Base-by-base conservation (phyloP, 1,140 invertebrate genomes). In the Drosophila tsacasi region DNA sequence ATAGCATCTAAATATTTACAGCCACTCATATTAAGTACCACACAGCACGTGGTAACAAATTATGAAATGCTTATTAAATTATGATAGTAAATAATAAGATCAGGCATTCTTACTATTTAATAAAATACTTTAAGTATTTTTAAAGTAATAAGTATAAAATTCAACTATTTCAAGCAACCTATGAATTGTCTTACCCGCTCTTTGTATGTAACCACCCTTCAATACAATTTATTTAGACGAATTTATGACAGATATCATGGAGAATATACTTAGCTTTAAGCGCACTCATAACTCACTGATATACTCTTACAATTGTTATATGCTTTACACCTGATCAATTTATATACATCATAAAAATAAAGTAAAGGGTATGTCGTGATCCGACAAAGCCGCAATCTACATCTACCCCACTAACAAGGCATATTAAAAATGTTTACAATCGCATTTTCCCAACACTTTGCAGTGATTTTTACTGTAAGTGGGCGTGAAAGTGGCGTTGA, bases 401-500 rank as follows among this genome's bases (percentile, higher is more conserved):
- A 63, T 62, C 64, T 65, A 10, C 12, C 9, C 44, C 49, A 39
- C 39, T 57, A 71, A 71, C 71, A 74, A 73, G 54, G 68, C 71
- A 73, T 44, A 61, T 74, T 74, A 72, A 73, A 68, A 74, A 52
- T 74, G 71, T 74, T 74, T 74, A 74, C 71, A 74, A 61, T 73
- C 67, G 59, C 44, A 74, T 74, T 74, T 68, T 42, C 55, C 44
- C 39, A 74, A 61, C 71, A 73, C 55, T 74, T 37, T 37, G 67
- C 71, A 10, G 55, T 61, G 71, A 74, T 74, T 74, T 44, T 44
- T 17, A 54, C 54, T 60, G 71, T 25, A 71, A 71, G 64, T 55
- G 61, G 81, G 71, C 57, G 81, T 76, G 73, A 82, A 81, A 77
- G 62, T 82, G 61, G 57, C 37, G 46, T 63, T 77, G 79, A 81